Conservation (phyloP, 2,797 vertebrate genomes). For the Hoplostethus atlanticus region DNA sequence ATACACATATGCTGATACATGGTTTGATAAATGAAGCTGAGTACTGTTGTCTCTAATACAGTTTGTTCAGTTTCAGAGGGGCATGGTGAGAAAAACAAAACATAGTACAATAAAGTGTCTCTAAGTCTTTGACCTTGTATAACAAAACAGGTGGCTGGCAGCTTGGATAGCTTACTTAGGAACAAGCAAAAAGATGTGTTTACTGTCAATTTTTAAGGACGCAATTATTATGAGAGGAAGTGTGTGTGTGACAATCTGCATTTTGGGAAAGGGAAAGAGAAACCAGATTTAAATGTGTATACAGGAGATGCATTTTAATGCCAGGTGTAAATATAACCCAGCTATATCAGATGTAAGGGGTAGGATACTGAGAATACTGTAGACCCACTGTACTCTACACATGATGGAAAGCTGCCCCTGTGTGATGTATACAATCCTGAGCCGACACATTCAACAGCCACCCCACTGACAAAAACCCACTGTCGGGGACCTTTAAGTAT, state of each 20-base stretch:
- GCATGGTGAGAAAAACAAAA: background rate
- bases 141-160: background rate
- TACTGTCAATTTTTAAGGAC: too few species aligned
- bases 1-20: background rate
- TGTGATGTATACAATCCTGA: slow-evolving; percentile 60
- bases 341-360: slow-evolving; percentile 34
- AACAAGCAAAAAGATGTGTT: too few species aligned
- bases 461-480: slow-evolving; percentile 50
- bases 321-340: too few species aligned
- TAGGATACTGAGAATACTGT: slow-evolving; percentile 39
- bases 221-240: too few species aligned
- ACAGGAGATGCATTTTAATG: too few species aligned
- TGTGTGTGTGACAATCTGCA: too few species aligned
- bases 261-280: too few species aligned
- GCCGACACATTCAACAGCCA: slow-evolving; percentile 41
- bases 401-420: slow-evolving; percentile 43
- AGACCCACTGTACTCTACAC: slow-evolving; percentile 19
- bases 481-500: slow-evolving; percentile 21
- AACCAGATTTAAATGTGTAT: too few species aligned
- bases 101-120: background rate
- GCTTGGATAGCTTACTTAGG: too few species aligned
- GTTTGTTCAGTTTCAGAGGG: slow-evolving; percentile 2
- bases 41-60: slow-evolving; percentile 10
- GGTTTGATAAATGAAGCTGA: slow-evolving; percentile 27
- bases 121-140: slow-evolving; percentile 14